These are phyloP conservation scores for Athalia cordata DNA, from an alignment of 2,888 invertebrate species.

Conservation along the genomic window DNA sequence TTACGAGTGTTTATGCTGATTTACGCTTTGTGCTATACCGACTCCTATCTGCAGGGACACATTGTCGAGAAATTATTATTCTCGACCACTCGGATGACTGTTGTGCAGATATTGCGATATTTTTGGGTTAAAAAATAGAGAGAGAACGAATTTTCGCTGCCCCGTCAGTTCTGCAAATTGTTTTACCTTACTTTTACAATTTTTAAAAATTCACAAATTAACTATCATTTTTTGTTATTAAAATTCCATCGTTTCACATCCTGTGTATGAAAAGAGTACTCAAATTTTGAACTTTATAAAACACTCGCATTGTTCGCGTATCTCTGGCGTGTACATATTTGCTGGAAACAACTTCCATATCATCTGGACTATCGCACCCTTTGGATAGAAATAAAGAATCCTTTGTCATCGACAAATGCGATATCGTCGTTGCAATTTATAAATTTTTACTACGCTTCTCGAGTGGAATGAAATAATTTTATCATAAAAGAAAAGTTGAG, in stretches of 20 bases:
- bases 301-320: constrained; percentile 23
- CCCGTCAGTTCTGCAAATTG: no score
- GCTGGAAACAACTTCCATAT: constrained; percentile 21
- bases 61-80: constrained; percentile 72
- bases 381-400: constrained; percentile 35
- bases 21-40: constrained; percentile 71
- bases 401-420: constrained; percentile 16
- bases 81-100: constrained; percentile 48
- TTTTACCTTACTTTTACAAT: no score
- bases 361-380: constrained; percentile 27
- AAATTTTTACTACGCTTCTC: no score
- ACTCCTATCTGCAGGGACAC: constrained; percentile 68
- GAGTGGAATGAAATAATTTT: no score
- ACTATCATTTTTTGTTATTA: no score
- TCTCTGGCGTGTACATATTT: constrained; percentile 16
- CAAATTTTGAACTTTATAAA: no score
- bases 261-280: no score
- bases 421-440: no score
- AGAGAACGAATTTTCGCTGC: not conserved
- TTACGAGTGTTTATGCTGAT: constrained; percentile 73
- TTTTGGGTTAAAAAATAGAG: not conserved
- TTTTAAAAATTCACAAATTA: no score
- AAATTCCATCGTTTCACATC: no score
- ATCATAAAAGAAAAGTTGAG: no score
- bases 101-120: not conserved